Evolutionary conservation across 2,113 vertebrate species (phyloP).

Genomic region (Lipotes vexillifer): DNA sequence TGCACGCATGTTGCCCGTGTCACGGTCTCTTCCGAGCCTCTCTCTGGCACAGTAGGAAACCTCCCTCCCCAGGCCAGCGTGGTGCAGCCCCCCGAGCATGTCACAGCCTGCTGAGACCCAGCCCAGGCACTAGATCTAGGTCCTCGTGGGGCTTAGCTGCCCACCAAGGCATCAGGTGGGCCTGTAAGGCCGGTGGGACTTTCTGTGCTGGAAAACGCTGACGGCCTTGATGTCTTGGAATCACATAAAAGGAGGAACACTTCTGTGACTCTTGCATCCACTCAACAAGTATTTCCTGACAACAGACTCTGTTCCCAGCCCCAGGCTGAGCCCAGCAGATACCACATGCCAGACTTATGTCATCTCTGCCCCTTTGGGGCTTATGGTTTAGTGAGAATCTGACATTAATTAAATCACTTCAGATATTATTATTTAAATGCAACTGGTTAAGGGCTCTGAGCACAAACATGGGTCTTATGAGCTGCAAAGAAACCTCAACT

Average conservation of each 20-base stretch:
- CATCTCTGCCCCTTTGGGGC: not conserved
- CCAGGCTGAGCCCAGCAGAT: not conserved
- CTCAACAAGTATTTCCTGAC: not conserved
- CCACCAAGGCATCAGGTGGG: not conserved
- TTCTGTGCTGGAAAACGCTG: not conserved
- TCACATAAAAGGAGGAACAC: not conserved
- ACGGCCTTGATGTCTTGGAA: not conserved
- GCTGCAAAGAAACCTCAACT: not conserved
- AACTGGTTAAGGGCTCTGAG: not conserved
- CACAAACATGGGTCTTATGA: not conserved
- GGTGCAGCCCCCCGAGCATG: not conserved
- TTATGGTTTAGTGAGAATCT: not conserved
- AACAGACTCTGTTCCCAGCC: not conserved
- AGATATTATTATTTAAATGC: not conserved
- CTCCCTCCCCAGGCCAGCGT: not conserved
- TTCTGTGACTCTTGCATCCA: not conserved
- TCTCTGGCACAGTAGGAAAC: not conserved
- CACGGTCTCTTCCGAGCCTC: not conserved
- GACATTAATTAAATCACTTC: not conserved
- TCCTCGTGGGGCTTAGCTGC: not conserved
- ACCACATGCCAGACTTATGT: not conserved
- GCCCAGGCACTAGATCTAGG: not conserved
- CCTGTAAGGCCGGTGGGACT: not conserved
- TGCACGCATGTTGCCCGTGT: accelerated
- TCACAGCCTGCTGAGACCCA: not conserved